Base-by-base conservation (phyloP, 2,888 invertebrate genomes). In the Tetanocera ferruginea region DNA sequence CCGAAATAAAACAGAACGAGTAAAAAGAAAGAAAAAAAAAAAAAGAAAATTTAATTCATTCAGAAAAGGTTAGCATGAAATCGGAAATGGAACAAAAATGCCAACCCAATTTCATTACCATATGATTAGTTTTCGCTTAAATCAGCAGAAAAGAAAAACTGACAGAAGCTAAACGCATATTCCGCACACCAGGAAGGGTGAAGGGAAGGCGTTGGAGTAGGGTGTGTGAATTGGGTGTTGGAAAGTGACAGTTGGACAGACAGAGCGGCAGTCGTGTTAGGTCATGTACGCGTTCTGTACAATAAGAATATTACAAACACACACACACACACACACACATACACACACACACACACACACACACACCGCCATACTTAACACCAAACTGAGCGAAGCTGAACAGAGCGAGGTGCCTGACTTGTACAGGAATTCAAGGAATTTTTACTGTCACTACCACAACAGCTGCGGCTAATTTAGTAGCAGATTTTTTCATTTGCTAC, bases 351-450 rank as follows among this genome's bases (percentile, higher is more conserved):
- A n/a, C n/a, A n/a, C n/a, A n/a, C n/a, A 52, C 43, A 62, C 17
- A 34, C 52, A 51, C 72, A n/a, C n/a, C 5, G 31, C 3, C 37
- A 8, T 37, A 37, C 37, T 37, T 37, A 6, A 37, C 37, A 37
- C 8, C 6, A 8, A 37, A 37, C 37, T n/a, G n/a, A n/a, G n/a
- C n/a, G 3, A 8, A n/a, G n/a, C n/a, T 4, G 37, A 37, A 8
- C 6, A 37, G 37, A 37, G 37, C 37, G 37, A 31, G 37, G 5
- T 37, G 37, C 37, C 37, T 78, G 78, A 64, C 78, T 79, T 76
- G 70, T 80, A 73, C 71, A 76, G 80, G 80, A 79, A 81, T 82
- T 80, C 78, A 74, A 80, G 77, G 80, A 81, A 82, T 81, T 80
- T 82, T 81, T 82, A 82, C 79, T 82, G 79, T 80, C 81, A 52